A percentile compares a stretch with the other conserved stretches of the same genome.
These are phyloP conservation scores for Autographa gamma DNA, from an alignment of 2,888 invertebrate species.

Conservation along the genomic window DNA sequence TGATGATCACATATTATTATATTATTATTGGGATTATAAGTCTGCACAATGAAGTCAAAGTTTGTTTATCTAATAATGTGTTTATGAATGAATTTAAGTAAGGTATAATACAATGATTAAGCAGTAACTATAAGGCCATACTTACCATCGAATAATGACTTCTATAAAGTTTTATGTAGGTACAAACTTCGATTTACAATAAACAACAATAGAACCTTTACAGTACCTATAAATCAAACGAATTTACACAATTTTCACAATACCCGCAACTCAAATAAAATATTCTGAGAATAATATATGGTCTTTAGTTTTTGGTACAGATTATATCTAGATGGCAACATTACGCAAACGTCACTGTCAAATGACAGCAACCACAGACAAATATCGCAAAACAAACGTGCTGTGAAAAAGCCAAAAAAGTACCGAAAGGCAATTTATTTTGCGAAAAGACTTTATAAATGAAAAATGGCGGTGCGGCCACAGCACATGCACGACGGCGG, in stretches of 20 bases:
- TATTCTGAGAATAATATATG: background rate
- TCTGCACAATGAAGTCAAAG: too few relatives aligned
- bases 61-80: too few relatives aligned
- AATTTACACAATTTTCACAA: too few relatives aligned
- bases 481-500: slow-evolving; percentile 92
- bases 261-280: too few relatives aligned
- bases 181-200: too few relatives aligned
- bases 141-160: too few relatives aligned
- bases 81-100: too few relatives aligned
- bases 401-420: slow-evolving; percentile 76
- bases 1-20: background rate
- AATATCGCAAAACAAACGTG: slow-evolving; percentile 86
- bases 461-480: slow-evolving; percentile 89
- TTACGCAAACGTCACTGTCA: slow-evolving; percentile 72
- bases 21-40: background rate
- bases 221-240: too few relatives aligned
- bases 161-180: too few relatives aligned
- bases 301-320: slow-evolving; percentile 13
- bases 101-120: too few relatives aligned
- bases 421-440: slow-evolving; percentile 70
- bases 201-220: too few relatives aligned
- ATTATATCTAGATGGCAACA: slow-evolving; percentile 55
- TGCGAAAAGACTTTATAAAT: slow-evolving; percentile 76
- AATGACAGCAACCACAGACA: slow-evolving; percentile 69
- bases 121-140: too few relatives aligned